Evolutionary conservation across 2,888 invertebrate genomes (phyloP).

Genomic region (Arge pagana): DNA sequence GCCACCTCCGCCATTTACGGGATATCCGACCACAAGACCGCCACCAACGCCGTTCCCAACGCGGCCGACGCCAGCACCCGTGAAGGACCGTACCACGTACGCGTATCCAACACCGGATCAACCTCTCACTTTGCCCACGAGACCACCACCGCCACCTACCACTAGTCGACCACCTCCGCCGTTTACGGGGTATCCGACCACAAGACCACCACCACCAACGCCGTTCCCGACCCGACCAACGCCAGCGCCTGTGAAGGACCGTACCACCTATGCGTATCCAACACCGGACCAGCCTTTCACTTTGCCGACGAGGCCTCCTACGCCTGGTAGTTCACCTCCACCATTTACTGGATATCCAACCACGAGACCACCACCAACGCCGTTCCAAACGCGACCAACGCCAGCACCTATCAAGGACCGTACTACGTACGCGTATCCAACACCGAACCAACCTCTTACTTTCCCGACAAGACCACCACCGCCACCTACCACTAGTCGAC

Average conservation of each 20-base stretch:
- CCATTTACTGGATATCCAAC: conserved; percentile 41
- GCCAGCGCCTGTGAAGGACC: conserved; percentile 25
- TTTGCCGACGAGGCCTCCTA: conserved; percentile 21
- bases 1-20: conserved; percentile 56
- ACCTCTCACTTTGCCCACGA: not conserved
- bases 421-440: conserved; percentile 34
- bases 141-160: conserved; percentile 22
- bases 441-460: conserved; percentile 32
- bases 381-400: conserved; percentile 38
- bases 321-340: conserved; percentile 34
- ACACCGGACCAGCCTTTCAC: conserved; percentile 40
- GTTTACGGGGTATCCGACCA: conserved; percentile 29
- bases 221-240: conserved; percentile 29
- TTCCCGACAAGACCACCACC: conserved; percentile 27
- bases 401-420: conserved; percentile 30
- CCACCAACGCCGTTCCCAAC: conserved; percentile 34
- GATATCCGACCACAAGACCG: conserved; percentile 11
- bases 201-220: conserved; percentile 27
- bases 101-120: too few species aligned
- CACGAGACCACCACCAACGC: conserved; percentile 40
- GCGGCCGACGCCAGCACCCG: conserved; percentile 20
- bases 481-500: conserved; percentile 35
- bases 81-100: not conserved
- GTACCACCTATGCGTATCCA: conserved; percentile 41
- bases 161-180: conserved; percentile 18